Evolutionary conservation across 2,113 vertebrate genomes (phyloP), one percentile per base, ranked within the genome.

Genomic region (Seriola rivoliana): DNA sequence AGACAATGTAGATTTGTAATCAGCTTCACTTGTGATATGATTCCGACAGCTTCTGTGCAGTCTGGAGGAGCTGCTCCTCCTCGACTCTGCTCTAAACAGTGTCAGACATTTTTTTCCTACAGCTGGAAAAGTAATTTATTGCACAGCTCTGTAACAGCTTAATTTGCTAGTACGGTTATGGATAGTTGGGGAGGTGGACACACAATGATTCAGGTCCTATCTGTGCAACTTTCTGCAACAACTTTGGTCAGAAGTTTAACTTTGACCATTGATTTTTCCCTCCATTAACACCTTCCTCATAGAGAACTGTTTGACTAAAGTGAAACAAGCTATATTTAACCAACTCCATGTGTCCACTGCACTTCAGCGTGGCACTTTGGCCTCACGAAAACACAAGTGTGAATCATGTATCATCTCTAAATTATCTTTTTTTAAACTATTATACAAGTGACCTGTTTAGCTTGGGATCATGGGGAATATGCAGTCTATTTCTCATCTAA

Each of bases 321-420:
- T 63, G 75, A 78, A 86, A 86, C 74, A 81, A 65, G 69, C 78
- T 89, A 87, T 84, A 89, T 87, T 89, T 84, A 87, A 76, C 79
- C 63, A 75, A 60, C 78, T 82, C 71, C 46, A 80, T 54, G 3
- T 81, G 84, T 85, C 58, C 63, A 60, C 29, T 60, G 65, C 75
- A 78, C 78, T 86, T 87, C 62, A 84, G 60, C 8, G 0, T 66
- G 52, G 62, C 77, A 66, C 74, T 87, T 84, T 63, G 70, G 74
- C 75, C 80, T 80, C 74, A 73, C 44, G 84, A 81, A 82, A 83
- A 79, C 21, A 81, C 32, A 46, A 82, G 69, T 58, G 84, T 82
- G 75, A 89, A 80, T 82, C 69, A 88, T 44, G 48, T n/a, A 75
- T 74, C 63, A 57, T 29, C 4, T 3, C 70, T 81, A 59, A 80